Evolutionary conservation across 2,113 vertebrate genomes (phyloP).

Genomic region (Picathartes gymnocephalus): DNA sequence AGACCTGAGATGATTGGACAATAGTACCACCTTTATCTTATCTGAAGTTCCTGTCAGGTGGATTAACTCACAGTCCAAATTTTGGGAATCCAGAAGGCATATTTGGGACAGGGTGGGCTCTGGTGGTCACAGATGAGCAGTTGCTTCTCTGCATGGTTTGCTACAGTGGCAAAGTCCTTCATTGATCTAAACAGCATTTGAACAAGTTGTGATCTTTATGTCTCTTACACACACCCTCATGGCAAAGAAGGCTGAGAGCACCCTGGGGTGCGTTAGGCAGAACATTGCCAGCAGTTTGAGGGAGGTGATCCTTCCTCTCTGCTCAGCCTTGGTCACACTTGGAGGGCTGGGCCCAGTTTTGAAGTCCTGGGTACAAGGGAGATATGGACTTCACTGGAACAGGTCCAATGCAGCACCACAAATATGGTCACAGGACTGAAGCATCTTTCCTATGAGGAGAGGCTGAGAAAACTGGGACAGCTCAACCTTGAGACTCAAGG

Average conservation of each 20-base stretch:
- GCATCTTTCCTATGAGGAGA: background rate
- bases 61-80: background rate
- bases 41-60: too few relatives aligned
- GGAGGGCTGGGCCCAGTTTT: background rate
- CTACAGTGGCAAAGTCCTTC: background rate
- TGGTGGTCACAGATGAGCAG: background rate
- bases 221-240: background rate
- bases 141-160: background rate
- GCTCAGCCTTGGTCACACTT: background rate
- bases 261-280: background rate
- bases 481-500: background rate
- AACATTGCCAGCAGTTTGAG: background rate
- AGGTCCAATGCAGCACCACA: background rate
- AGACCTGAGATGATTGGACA: background rate
- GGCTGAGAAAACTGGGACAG: background rate
- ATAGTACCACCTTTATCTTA: background rate
- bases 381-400: background rate
- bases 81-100: fast-evolving
- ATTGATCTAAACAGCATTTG: background rate
- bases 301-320: background rate
- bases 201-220: background rate
- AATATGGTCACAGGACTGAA: background rate
- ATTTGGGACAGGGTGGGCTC: background rate
- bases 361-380: background rate
- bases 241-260: background rate